These are phyloP conservation scores for Acrocephalus kingi DNA, from an alignment of 2,113 vertebrate species.

Conservation along the genomic window DNA sequence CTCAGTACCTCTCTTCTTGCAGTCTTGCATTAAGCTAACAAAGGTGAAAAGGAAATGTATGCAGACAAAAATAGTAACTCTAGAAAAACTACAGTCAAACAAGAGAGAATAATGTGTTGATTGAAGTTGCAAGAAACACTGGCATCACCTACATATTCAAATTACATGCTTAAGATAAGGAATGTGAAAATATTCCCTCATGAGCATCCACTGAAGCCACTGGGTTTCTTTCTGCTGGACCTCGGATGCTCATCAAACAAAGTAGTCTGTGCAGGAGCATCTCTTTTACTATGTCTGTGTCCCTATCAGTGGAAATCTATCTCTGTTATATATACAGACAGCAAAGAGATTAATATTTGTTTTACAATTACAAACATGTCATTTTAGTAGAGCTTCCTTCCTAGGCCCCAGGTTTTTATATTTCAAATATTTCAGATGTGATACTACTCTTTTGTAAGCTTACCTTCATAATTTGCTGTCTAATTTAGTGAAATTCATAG, in stretches of 20 bases:
- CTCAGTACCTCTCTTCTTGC: not conserved
- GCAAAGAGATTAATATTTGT: not conserved
- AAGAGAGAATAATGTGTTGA: not conserved
- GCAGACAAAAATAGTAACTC: not conserved
- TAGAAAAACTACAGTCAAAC: not conserved
- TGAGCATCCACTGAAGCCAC: not conserved
- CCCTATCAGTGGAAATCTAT: not conserved
- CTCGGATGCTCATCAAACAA: not conserved
- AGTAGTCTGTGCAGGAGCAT: not conserved
- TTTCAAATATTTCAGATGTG: not conserved
- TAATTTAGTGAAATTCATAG: conserved; percentile 8
- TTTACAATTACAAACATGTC: not conserved
- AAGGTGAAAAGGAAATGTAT: not conserved
- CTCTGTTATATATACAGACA: not conserved
- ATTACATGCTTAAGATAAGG: not conserved
- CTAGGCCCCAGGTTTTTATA: not conserved
- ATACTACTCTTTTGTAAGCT: not conserved
- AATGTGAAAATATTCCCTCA: not conserved
- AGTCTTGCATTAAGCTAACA: not conserved
- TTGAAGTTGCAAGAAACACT: not conserved
- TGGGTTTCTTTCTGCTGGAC: not conserved
- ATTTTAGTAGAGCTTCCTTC: not conserved
- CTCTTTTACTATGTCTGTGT: not conserved
- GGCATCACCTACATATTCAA: not conserved
- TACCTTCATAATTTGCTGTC: not conserved